Base-by-base conservation (phyloP, 2,113 vertebrate species). In the Asarcornis scutulata region DNA sequence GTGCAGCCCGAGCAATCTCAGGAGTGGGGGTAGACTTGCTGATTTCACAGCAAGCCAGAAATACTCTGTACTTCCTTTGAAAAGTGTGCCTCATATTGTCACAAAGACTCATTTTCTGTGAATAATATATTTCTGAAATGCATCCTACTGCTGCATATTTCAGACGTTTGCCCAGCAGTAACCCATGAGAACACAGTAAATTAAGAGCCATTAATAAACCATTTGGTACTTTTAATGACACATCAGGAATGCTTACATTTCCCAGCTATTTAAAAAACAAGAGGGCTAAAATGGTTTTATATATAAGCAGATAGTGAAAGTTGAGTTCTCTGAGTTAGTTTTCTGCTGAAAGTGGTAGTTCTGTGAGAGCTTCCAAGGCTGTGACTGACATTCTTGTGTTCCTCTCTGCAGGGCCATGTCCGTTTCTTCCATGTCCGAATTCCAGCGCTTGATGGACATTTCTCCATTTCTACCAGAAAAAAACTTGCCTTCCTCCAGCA, bases 341-440 rank as follows among this genome's bases (percentile, higher is more conserved):
- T 68, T 29, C 32, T 90, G 21, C 7, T 86, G 34, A 82, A 81
- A 90, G 40, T 32, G 62, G 36, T 48, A 2, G 1, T 10, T 87
- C 18, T 75, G 3, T 62, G 29, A 67, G 36, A 55, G 23, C 71
- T 91, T 84, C 67, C 56, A 55, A 69, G 56, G 2, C 6, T 79
- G 3, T 22, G 20, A 78, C 50, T 95, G 44, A 91, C n/a, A 55
- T 38, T 83, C 10, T 74, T 13, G 2, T 56, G 2, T 69, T 91
- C 38, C 74, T 11, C 32, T 95, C 84, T 92, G 40, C 96, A 99
- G 99, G 98, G 99, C 99, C 1, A 99, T 99, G 97, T 99, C 99
- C 0, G 99, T 99, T 84, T 99, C 99, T 91, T 99, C 99, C 96
- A 99, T 99, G 99, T 99, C 99, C 3, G 99, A 99, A 97, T 99